These are phyloP conservation scores for Phyllotis vaccarum DNA, from an alignment of 2,797 vertebrate genomes.

Conservation along the genomic window DNA sequence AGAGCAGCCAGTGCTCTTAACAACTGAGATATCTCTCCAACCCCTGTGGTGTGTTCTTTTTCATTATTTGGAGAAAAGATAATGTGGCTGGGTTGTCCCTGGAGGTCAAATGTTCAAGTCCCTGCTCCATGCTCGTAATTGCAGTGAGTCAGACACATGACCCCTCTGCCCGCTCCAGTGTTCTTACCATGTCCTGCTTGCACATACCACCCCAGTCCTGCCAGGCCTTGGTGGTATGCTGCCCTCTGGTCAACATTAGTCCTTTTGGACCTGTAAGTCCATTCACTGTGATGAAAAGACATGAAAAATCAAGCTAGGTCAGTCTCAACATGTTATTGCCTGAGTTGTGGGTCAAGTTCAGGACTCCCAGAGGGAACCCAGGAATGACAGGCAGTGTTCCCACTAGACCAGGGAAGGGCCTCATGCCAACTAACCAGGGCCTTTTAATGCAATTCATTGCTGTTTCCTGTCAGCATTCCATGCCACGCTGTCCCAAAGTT, in stretches of 20 bases:
- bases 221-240: background rate
- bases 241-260: background rate
- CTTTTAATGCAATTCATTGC: background rate
- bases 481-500: background rate
- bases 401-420: background rate
- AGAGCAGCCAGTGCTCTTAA: background rate
- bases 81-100: background rate
- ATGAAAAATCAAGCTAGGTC: background rate
- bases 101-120: background rate
- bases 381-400: background rate
- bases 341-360: background rate
- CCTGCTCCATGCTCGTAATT: background rate
- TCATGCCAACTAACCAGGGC: background rate
- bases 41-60: background rate
- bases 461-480: background rate
- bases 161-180: rapidly evolving
- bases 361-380: background rate
- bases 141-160: background rate
- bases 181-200: background rate
- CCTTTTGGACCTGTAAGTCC: background rate
- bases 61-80: background rate
- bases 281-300: background rate
- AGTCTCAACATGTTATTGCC: background rate
- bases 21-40: background rate
- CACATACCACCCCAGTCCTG: background rate